Evolutionary conservation across 2,113 vertebrate genomes (phyloP).

Genomic region (Myrmophylax atrothorax): DNA sequence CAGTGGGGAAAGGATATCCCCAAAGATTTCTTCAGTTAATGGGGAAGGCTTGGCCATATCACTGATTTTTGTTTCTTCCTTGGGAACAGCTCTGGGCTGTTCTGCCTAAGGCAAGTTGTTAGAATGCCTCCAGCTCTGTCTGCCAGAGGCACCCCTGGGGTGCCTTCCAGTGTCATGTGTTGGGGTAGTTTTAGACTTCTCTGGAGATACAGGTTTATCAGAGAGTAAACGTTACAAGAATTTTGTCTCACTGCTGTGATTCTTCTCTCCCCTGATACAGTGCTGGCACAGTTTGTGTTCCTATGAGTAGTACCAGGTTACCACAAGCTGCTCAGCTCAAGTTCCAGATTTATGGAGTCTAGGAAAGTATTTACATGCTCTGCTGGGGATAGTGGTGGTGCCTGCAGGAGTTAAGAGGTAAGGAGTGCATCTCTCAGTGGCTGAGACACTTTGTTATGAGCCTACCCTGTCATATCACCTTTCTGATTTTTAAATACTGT

Average conservation of each 20-base stretch:
- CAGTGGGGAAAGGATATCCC: background rate
- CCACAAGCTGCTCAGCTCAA: background rate
- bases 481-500: background rate
- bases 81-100: background rate
- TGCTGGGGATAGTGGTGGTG: background rate
- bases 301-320: background rate
- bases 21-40: background rate
- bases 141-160: background rate
- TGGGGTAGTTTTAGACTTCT: background rate
- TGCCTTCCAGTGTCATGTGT: background rate
- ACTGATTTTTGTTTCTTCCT: background rate
- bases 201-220: background rate
- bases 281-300: background rate
- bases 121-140: background rate
- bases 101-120: background rate
- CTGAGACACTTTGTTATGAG: background rate
- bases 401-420: background rate
- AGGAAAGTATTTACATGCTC: background rate
- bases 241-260: background rate
- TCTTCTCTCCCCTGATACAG: background rate
- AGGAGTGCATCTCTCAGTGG: background rate
- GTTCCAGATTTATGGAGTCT: background rate
- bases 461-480: background rate
- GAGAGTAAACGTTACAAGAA: background rate
- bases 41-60: background rate